phyloP scores from a whole-genome alignment of 35 echinoderm and acorn worm species.

The Heliocidaris erythrogramma region DNA sequence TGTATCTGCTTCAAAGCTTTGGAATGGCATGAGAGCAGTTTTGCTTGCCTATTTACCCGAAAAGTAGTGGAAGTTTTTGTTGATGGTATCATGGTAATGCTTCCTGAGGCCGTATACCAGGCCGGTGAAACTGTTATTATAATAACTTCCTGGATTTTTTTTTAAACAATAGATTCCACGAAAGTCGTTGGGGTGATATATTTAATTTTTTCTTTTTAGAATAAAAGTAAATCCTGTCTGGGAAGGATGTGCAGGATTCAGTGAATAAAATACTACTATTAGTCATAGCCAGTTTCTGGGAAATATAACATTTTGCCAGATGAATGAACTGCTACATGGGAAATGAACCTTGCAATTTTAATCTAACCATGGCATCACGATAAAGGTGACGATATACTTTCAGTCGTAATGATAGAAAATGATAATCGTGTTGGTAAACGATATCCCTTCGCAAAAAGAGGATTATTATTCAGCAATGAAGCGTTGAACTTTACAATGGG shows the following conservation, averaged over 20 bases:
- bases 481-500: too few species aligned
- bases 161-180: background rate
- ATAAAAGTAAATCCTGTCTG: too few species aligned
- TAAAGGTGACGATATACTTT: too few species aligned
- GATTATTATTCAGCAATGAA: too few species aligned
- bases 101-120: background rate
- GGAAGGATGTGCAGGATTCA: too few species aligned
- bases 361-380: too few species aligned
- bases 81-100: background rate
- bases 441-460: too few species aligned
- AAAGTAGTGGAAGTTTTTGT: background rate
- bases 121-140: background rate
- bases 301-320: background rate
- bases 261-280: background rate
- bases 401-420: too few species aligned
- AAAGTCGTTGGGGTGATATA: background rate
- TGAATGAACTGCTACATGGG: too few species aligned
- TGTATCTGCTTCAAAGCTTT: background rate
- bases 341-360: too few species aligned
- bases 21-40: background rate
- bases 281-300: background rate
- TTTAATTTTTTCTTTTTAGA: background rate
- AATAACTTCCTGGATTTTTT: conserved; percentile 4
- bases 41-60: background rate
- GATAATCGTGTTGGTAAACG: too few species aligned